Evolutionary conservation across 1,140 invertebrate genomes (phyloP).

Genomic region (Platyscapa corneri): DNA sequence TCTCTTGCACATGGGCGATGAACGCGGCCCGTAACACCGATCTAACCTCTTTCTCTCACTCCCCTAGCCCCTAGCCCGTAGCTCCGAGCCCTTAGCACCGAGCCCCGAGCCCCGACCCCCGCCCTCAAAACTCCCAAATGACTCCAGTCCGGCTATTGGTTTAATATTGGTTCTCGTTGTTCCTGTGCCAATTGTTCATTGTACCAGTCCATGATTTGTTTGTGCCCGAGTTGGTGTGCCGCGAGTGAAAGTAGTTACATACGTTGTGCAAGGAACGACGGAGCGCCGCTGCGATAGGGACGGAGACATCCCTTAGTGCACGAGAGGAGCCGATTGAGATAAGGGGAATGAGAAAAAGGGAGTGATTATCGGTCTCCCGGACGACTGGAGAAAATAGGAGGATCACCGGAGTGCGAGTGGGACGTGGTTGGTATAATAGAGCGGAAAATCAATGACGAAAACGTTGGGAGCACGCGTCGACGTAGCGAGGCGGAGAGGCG

Average conservation of each 20-base stretch:
- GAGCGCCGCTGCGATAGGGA: neutral
- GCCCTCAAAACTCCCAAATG: no score
- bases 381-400: neutral
- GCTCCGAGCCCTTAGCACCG: no score
- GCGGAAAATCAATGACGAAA: constrained; percentile 15
- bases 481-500: neutral
- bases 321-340: neutral
- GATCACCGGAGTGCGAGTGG: neutral
- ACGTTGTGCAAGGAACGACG: neutral
- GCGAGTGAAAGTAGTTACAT: constrained; percentile 12
- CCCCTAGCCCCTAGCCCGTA: neutral
- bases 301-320: neutral
- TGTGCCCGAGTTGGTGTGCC: neutral
- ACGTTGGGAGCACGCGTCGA: constrained; percentile 1
- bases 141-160: neutral
- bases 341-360: neutral
- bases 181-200: neutral
- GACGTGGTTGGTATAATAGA: neutral
- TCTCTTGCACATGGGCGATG: neutral
- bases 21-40: neutral
- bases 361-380: neutral
- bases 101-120: no score
- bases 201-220: neutral
- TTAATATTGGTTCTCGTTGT: neutral
- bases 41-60: constrained; percentile 53